phyloP scores from a whole-genome alignment of 2,888 invertebrate genomes.

The Eupithecia vulgata region DNA sequence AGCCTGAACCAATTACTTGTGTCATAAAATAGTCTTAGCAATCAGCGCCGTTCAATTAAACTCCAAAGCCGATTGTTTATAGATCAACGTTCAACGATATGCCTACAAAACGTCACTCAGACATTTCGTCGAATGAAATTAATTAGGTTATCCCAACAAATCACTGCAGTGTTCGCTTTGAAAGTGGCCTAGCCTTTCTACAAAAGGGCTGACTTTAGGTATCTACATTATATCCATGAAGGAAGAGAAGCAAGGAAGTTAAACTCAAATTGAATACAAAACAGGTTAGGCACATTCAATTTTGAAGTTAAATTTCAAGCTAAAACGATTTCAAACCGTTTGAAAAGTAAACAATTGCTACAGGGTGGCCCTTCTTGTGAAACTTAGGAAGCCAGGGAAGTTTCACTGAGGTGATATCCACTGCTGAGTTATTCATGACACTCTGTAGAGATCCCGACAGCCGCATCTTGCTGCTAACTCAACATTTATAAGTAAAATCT shows the following conservation, averaged over 20 bases:
- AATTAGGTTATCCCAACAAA: neutral
- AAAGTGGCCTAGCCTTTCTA: neutral
- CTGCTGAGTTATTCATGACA: conserved; percentile 7
- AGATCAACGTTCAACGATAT: neutral
- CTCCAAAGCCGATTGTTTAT: neutral
- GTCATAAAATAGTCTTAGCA: neutral
- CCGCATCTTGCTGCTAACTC: conserved; percentile 7
- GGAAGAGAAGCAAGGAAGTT: neutral
- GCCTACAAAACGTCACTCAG: neutral
- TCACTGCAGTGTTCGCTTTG: neutral
- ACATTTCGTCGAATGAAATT: no score
- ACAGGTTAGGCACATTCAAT: neutral
- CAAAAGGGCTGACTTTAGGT: neutral
- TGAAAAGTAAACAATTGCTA: neutral
- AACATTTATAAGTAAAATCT: conserved; percentile 5
- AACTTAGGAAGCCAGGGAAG: neutral
- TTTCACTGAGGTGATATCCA: conserved; percentile 7
- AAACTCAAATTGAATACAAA: neutral
- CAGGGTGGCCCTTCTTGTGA: neutral
- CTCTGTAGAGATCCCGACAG: neutral
- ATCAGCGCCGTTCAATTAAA: neutral
- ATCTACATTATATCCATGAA: neutral
- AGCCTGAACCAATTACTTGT: neutral
- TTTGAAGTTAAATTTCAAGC: neutral
- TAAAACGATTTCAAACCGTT: neutral